Conservation (phyloP, 2,888 invertebrate genomes). For the Electrophaes corylata region DNA sequence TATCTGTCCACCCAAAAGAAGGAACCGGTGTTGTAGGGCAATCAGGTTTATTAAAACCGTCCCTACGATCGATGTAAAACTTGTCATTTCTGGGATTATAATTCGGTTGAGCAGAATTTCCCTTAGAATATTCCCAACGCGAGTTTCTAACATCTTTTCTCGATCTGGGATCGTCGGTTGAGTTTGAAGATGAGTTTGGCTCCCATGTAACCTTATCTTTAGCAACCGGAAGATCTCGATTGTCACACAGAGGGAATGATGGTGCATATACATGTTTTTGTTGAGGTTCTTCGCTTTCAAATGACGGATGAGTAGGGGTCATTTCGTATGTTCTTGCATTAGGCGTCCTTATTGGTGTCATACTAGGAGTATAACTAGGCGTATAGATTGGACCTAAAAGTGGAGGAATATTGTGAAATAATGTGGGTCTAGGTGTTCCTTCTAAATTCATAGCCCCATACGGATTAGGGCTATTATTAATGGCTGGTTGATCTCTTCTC, state of each 20-base stretch:
- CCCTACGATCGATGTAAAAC: slow-evolving; percentile 46
- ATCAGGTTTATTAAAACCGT: slow-evolving; percentile 45
- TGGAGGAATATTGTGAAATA: slow-evolving; percentile 41
- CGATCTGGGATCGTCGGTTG: slow-evolving; percentile 14
- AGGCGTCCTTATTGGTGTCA: slow-evolving; percentile 46
- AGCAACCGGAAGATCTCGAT: slow-evolving; percentile 44
- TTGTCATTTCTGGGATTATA: slow-evolving; percentile 45
- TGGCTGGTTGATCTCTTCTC: slow-evolving; percentile 51
- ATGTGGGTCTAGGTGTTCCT: slow-evolving; percentile 41
- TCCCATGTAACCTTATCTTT: slow-evolving; percentile 48
- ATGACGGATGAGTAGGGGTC: slow-evolving; percentile 54
- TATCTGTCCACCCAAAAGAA: slow-evolving; percentile 54
- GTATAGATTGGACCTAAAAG: slow-evolving; percentile 34
- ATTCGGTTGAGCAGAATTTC: slow-evolving; percentile 12
- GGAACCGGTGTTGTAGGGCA: slow-evolving; percentile 49
- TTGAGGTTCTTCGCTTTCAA: slow-evolving; percentile 56
- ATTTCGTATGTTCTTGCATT: slow-evolving; percentile 58
- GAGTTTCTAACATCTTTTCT: slow-evolving; percentile 23
- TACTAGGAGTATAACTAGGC: slow-evolving; percentile 42
- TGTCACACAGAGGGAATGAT: slow-evolving; percentile 50
- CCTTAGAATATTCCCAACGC: slow-evolving; percentile 30
- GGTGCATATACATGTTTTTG: slow-evolving; percentile 71
- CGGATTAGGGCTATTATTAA: slow-evolving; percentile 45
- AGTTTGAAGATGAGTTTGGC: slow-evolving; percentile 14
- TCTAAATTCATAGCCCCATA: slow-evolving; percentile 43